Evolutionary conservation across 2,113 vertebrate species (phyloP), one percentile per base, ranked within the genome.

Genomic region (Callionymus lyra): DNA sequence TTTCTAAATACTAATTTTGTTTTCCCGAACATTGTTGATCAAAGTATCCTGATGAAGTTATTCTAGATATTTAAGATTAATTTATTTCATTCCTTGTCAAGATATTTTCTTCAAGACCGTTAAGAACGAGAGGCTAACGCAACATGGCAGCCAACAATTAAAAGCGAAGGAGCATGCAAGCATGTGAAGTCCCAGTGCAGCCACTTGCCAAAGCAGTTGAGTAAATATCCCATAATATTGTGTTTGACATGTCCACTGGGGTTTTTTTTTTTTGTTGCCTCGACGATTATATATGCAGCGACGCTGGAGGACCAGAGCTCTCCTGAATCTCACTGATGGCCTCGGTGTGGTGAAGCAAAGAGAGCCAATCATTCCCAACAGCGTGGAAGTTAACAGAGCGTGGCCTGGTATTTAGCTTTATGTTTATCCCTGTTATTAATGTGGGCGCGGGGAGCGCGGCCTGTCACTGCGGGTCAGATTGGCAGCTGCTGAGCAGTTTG

Each of bases 351-450:
- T 59, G 76, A 78, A 78, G 80, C 79, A 74, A 73, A 75, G 31
- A 11, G 74, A 79, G 64, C 72, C 78, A 83, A 85, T 86, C 75
- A 82, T 80, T 82, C 74, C 69, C 69, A 77, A 63, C 68, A 70
- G 70, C 79, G 80, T 82, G 77, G 83, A 81, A 81, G 79, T 79
- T 84, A 85, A 82, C 81, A 79, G 81, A 82, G 72, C 81, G 59
- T 73, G 68, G 68, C 79, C 72, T 83, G 79, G 74, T 83, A 82
- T 84, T 85, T 84, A 83, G 75, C 72, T 81, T 83, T 76, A 81
- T 83, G 80, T 84, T 85, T 82, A 76, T 84, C 68, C 74, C 64
- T 65, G 68, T 75, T 81, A 81, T 80, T 81, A 79, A 76, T 75
- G 77, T 55, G 64, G 68, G 76, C 50, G 39, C 55, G 72, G 68